A percentile compares a stretch with the other conserved stretches of the same genome.
Evolutionary conservation across 2,797 vertebrate species (phyloP).

Genomic region (Labroides dimidiatus): DNA sequence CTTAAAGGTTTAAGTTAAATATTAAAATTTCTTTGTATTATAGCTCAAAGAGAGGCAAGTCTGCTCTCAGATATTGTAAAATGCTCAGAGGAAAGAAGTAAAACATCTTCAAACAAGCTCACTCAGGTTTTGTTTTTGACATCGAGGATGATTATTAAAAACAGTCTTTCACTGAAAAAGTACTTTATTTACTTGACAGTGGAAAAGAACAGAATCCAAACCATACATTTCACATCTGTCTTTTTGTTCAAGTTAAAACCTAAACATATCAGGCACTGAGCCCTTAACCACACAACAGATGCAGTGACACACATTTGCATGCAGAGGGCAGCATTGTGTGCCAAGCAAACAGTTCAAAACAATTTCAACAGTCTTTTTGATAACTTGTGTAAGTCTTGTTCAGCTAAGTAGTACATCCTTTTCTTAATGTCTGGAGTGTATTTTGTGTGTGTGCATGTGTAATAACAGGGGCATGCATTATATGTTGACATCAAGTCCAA

Average conservation of each 20-base stretch:
- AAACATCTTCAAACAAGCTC: not conserved
- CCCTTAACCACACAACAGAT: constrained; percentile 21
- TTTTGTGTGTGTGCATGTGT: constrained; percentile 17
- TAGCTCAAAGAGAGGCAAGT: not conserved
- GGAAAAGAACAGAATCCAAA: constrained; percentile 50
- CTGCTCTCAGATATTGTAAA: not conserved
- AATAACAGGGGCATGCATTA: constrained; percentile 63
- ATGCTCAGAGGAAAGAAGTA: not conserved
- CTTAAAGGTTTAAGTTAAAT: too few relatives aligned
- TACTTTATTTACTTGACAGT: constrained; percentile 87
- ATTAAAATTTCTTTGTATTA: not conserved
- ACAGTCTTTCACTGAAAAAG: constrained; percentile 79
- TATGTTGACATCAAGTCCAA: constrained; percentile 33
- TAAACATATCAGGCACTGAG: constrained; percentile 31
- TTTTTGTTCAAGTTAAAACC: constrained; percentile 73
- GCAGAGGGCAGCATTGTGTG: constrained; percentile 43
- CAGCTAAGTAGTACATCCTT: constrained; percentile 35
- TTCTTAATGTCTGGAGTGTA: constrained; percentile 31
- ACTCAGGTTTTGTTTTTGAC: not conserved
- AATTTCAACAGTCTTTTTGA: constrained; percentile 23
- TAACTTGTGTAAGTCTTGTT: constrained; percentile 35
- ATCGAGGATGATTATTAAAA: not conserved
- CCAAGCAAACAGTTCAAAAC: constrained; percentile 28
- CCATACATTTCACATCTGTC: constrained; percentile 65
- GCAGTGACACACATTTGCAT: constrained; percentile 38